Base-by-base conservation (phyloP, 2,888 invertebrate species). In the Meiosimyza platycephala region DNA sequence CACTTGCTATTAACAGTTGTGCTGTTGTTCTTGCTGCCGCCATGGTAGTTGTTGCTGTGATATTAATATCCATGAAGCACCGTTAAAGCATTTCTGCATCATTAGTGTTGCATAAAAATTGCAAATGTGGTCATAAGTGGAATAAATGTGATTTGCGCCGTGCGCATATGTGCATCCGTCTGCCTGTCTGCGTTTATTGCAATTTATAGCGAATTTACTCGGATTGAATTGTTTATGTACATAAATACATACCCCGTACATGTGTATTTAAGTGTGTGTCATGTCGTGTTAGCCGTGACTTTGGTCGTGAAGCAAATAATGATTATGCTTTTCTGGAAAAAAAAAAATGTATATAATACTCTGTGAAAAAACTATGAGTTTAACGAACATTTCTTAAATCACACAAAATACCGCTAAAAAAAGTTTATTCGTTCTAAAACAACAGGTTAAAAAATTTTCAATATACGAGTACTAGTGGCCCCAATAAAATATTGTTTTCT, bases 21-120 rank as follows among this genome's bases (percentile, higher is more conserved):
- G 59, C 50, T 73, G 68, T 70, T 72, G 52, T n/a, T 55, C 9
- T 66, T 50, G 73, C 15, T 68, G 33, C 6, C 60, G 12, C 22
- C 67, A 12, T 55, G 55, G 63, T 12, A 51, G 63, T 18, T 47
- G 48, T 54, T 16, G 63, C 54, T 69, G 72, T 71, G 71, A 71
- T 66, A 55, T 71, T 67, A 59, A 51, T 55, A 50, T 68, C 57
- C 72, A 72, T 72, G 74, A 74, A 73, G 64, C 74, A 76, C 84
- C 84, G 84, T 84, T 84, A 84, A 78, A 82, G 81, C 79, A 80
- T 83, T 84, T 84, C 83, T 81, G 83, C 83, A 83, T 83, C 84
- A 84, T 83, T 83, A 84, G 84, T 72, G 75, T 76, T 76, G 77
- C 69, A 54, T 63, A 28, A 52, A 63, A 63, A 63, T 70, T 54